A percentile compares a stretch with the other conserved stretches of the same genome.
Evolutionary conservation across 2,888 invertebrate species (phyloP).

Genomic region (Cephus sareptanus): DNA sequence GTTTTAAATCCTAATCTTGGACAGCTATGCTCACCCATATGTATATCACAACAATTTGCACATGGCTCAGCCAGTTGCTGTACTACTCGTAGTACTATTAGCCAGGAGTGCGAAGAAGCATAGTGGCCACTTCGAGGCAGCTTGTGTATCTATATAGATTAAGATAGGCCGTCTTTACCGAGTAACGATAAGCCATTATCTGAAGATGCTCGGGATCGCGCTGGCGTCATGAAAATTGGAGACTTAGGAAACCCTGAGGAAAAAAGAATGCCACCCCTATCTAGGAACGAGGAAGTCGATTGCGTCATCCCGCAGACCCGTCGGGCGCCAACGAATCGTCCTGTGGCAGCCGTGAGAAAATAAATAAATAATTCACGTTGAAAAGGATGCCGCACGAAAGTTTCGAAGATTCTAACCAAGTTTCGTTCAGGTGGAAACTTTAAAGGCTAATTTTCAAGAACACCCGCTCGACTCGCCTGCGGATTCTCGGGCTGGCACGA

Average conservation of each 20-base stretch:
- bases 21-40: neutral
- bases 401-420: neutral
- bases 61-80: neutral
- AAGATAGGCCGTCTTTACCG: neutral
- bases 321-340: neutral
- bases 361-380: neutral
- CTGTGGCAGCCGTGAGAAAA: neutral
- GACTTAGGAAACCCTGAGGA: neutral
- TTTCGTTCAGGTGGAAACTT: neutral
- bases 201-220: neutral
- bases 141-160: neutral
- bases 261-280: neutral
- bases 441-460: neutral
- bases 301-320: neutral
- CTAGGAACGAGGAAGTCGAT: conserved; percentile 2
- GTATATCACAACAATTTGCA: neutral
- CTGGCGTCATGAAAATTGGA: neutral
- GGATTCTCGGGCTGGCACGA: neutral
- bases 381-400: neutral
- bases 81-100: neutral
- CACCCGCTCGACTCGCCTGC: too few relatives aligned
- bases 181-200: conserved; percentile 3
- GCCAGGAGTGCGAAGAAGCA: neutral
- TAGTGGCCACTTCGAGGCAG: neutral
- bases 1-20: neutral